Evolutionary conservation across 2,888 invertebrate species (phyloP), one percentile per base, ranked within the genome.

Genomic region (Acleris laterana): DNA sequence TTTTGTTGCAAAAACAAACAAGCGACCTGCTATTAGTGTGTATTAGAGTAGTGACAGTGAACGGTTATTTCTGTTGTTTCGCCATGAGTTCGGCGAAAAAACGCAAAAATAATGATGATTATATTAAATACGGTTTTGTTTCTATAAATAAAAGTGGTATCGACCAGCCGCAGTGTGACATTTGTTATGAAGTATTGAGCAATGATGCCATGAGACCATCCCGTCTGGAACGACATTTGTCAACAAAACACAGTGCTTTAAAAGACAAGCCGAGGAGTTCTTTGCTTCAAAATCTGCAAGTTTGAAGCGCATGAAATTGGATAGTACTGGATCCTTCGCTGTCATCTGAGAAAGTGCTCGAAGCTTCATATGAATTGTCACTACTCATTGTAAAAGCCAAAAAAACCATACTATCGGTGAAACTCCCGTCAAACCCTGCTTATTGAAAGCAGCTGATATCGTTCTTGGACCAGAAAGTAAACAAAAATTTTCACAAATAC

Each of bases 161-260:
- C 52, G 67, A 68, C 52, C 68, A 70, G 28, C 68, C 65, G 61
- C 70, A 70, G 65, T 70, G 68, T 63, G 68, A 67, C 38, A 69
- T 69, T 56, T 69, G 69, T 66, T 62, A 59, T 46, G 65, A 65
- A 56, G 69, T 62, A 52, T 28, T 69, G 62, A 65, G 64, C 38
- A 69, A 69, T 69, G 64, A 69, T 69, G 68, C 68, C 19, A 52
- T 69, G 62, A 65, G 62, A 65, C 68, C 64, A 7, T 51, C 62
- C 5, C 64, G 62, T 62, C 46, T 65, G 59, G 58, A 65, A 58
- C 64, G 68, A 42, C 55, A 69, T 62, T 65, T 69, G 53, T 52
- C 51, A 59, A 66, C 60, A 56, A 66, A 66, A 66, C 69, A 69
- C 63, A 66, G 60, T 19, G 60, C 42, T 56, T 69, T 69, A 66